Evolutionary conservation across 2,113 vertebrate genomes (phyloP).

Genomic region (Atrichornis clamosus): DNA sequence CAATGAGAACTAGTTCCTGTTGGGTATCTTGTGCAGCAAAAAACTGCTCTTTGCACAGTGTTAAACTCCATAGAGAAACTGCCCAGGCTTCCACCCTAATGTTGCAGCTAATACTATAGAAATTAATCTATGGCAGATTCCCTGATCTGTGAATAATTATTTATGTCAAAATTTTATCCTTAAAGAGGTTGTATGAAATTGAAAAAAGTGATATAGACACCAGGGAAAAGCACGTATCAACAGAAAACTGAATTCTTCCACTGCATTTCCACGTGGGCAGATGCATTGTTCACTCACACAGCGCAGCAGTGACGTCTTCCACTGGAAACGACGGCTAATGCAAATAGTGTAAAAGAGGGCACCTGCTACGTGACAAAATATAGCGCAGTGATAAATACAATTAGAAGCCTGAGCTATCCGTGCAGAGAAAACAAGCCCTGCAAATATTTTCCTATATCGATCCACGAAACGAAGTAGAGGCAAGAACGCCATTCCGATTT

Average conservation of each 20-base stretch:
- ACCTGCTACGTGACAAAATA: neutral
- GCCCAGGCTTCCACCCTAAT: neutral
- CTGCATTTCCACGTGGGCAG: accelerated
- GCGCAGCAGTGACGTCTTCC: neutral
- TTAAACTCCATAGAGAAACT: neutral
- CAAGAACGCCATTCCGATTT: neutral
- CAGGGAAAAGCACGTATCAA: neutral
- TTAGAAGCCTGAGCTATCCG: neutral
- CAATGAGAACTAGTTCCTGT: neutral
- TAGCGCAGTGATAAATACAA: neutral
- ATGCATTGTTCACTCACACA: neutral
- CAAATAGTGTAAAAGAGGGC: neutral
- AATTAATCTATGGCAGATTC: neutral
- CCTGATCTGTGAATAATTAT: neutral
- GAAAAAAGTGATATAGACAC: neutral
- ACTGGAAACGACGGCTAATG: neutral
- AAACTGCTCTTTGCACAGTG: neutral
- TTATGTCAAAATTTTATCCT: neutral
- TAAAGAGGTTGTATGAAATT: neutral
- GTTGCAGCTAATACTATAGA: neutral
- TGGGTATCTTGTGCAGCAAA: accelerated
- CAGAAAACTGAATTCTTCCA: neutral
- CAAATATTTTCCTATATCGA: neutral
- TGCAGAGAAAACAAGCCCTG: neutral
- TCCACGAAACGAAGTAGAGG: neutral